Conservation (phyloP, 2,888 invertebrate species). For the Acrobasis suavella region DNA sequence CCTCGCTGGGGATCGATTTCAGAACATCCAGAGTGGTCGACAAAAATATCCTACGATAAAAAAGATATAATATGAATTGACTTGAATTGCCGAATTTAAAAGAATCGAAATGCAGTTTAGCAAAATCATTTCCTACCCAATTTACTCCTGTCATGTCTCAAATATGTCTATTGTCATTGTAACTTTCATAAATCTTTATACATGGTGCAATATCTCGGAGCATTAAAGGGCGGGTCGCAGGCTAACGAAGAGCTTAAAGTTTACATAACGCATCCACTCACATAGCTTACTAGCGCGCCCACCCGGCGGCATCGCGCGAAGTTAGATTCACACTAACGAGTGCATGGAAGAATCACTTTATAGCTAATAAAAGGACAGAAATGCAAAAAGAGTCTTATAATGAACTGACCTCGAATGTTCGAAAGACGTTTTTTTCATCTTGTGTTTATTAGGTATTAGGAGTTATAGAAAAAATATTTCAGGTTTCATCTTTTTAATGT, state of each 20-base stretch:
- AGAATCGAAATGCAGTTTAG: conserved; percentile 4
- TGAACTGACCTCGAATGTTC: too few relatives aligned
- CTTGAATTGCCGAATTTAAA: not conserved
- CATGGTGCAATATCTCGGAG: conserved; percentile 14
- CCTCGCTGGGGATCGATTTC: too few relatives aligned
- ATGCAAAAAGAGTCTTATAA: too few relatives aligned
- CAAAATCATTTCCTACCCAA: not conserved
- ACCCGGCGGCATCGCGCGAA: not conserved
- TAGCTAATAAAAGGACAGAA: not conserved
- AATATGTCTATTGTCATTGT: conserved; percentile 18
- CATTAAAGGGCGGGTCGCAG: conserved; percentile 3
- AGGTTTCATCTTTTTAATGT: too few relatives aligned
- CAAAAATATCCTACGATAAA: too few relatives aligned
- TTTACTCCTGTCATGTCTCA: conserved; percentile 11
- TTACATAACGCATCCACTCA: conserved; percentile 18
- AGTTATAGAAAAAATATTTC: too few relatives aligned
- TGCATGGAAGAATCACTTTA: too few relatives aligned
- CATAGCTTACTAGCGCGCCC: not conserved
- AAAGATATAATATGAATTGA: too few relatives aligned
- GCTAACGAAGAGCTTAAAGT: conserved; percentile 7
- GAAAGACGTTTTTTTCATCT: too few relatives aligned
- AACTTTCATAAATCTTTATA: conserved; percentile 19
- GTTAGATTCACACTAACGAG: conserved; percentile 28
- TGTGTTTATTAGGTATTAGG: too few relatives aligned
- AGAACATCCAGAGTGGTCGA: too few relatives aligned